These are phyloP conservation scores for Rhodophaea formosa DNA, from an alignment of 2,888 invertebrate genomes.

Conservation along the genomic window DNA sequence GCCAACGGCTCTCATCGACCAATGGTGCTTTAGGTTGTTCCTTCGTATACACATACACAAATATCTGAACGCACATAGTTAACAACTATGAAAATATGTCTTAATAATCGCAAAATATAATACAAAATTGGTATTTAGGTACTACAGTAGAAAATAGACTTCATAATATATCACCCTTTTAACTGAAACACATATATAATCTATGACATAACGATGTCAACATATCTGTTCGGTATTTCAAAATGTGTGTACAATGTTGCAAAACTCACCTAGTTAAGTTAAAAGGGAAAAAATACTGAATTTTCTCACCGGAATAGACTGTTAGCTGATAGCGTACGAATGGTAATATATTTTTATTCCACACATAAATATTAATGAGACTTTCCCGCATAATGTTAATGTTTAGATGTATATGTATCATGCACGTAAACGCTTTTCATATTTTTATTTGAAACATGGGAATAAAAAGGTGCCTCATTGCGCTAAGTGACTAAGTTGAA, in stretches of 20 bases:
- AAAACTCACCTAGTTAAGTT: background rate
- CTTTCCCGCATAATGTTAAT: slow-evolving; percentile 53
- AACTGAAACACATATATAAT: too few species aligned
- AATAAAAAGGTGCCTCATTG: background rate
- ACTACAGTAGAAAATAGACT: too few species aligned
- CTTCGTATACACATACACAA: too few species aligned
- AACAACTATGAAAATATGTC: too few species aligned
- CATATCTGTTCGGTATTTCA: too few species aligned
- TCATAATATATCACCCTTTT: too few species aligned
- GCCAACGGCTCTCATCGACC: too few species aligned
- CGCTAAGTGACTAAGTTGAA: background rate
- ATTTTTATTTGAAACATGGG: background rate
- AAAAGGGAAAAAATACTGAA: background rate
- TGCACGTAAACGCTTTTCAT: background rate
- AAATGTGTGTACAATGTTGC: background rate
- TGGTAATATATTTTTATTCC: slow-evolving; percentile 45
- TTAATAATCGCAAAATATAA: too few species aligned
- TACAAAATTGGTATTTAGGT: too few species aligned
- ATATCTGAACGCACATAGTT: too few species aligned
- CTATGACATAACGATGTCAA: too few species aligned
- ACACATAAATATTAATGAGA: slow-evolving; percentile 56
- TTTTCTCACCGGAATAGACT: slow-evolving; percentile 1
- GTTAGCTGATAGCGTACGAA: slow-evolving; percentile 4
- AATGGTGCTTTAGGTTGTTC: too few species aligned
- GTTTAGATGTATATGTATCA: slow-evolving; percentile 18